These are phyloP conservation scores for Urocolius indicus DNA, from an alignment of 2,113 vertebrate species.

Conservation along the genomic window DNA sequence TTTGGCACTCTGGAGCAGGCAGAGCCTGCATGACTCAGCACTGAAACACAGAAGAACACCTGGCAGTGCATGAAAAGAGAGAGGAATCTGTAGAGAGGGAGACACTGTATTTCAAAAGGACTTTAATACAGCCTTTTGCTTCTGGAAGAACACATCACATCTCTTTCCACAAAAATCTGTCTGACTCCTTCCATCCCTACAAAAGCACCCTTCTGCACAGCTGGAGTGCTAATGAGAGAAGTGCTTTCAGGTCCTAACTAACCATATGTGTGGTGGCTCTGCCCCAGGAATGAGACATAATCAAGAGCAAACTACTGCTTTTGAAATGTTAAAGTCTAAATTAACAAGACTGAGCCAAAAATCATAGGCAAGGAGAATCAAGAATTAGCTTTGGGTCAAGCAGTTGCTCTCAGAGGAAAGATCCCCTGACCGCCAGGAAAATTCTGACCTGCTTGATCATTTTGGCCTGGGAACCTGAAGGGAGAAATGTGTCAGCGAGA, in stretches of 20 bases:
- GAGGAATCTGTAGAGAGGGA: neutral
- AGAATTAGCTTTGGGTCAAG: neutral
- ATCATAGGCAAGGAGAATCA: neutral
- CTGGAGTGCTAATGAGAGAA: conserved; percentile 6
- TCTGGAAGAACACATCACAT: neutral
- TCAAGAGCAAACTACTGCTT: neutral
- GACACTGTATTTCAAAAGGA: conserved; percentile 9
- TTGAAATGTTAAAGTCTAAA: neutral
- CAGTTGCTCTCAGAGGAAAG: neutral
- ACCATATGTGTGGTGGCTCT: neutral
- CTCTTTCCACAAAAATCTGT: neutral
- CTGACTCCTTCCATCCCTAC: neutral
- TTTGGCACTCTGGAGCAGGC: neutral
- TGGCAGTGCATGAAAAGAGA: neutral
- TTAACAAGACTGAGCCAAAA: neutral
- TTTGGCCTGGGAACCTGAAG: neutral
- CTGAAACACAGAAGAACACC: neutral
- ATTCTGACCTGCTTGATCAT: neutral
- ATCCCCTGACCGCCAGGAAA: neutral
- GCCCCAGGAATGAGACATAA: neutral
- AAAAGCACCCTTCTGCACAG: neutral
- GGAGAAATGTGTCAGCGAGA: neutral
- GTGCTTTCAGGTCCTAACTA: neutral
- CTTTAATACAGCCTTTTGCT: neutral
- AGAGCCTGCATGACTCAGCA: conserved; percentile 19